phyloP scores from a whole-genome alignment of 2,113 vertebrate species.

The Pandion haliaetus region DNA sequence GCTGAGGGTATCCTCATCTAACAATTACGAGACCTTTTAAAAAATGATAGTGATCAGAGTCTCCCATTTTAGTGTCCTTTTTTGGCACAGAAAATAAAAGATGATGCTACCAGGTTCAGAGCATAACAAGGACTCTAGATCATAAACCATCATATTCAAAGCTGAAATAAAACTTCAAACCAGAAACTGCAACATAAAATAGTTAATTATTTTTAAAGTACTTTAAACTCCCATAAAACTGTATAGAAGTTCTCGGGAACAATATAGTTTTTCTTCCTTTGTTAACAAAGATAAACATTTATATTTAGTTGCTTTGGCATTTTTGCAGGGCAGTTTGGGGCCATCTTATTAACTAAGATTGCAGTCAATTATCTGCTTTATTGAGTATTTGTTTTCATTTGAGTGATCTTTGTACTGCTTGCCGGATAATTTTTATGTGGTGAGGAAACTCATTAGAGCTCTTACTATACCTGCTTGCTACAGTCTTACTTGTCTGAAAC shows the following conservation, averaged over 20 bases:
- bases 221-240: slow-evolving; percentile 1
- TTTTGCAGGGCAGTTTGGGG: slow-evolving; percentile 24
- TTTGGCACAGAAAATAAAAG: not conserved
- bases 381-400: slow-evolving; percentile 64
- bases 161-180: slow-evolving; percentile 6
- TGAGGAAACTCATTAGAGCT: slow-evolving; percentile 52
- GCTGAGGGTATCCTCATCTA: not conserved
- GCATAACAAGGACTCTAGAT: not conserved
- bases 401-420: slow-evolving; percentile 39
- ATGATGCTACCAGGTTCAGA: not conserved
- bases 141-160: not conserved
- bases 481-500: not conserved
- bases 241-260: not conserved
- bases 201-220: slow-evolving; percentile 32
- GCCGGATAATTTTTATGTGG: slow-evolving; percentile 36
- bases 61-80: not conserved
- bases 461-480: slow-evolving; percentile 14
- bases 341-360: slow-evolving; percentile 59
- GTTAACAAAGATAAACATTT: slow-evolving; percentile 26
- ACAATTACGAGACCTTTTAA: not conserved
- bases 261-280: slow-evolving; percentile 8
- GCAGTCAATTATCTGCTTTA: slow-evolving; percentile 56
- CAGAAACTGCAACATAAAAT: not conserved
- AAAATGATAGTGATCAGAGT: not conserved
- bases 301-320: slow-evolving; percentile 14